phyloP scores from a whole-genome alignment of 2,888 invertebrate genomes.

The Eupithecia centaureata region DNA sequence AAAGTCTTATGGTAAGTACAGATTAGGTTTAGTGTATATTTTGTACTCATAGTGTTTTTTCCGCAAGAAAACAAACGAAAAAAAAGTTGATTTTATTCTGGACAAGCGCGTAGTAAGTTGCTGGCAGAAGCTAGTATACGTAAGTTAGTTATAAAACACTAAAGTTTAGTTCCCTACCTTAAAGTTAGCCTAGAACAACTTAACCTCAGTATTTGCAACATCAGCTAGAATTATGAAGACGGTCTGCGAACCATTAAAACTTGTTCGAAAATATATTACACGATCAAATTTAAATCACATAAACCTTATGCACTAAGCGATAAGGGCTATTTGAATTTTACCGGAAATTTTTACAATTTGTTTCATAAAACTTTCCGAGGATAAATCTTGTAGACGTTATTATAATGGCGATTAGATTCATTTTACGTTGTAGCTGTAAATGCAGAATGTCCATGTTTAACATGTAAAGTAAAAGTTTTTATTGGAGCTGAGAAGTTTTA shows the following conservation, averaged over 20 bases:
- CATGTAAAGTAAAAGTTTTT: conserved; percentile 12
- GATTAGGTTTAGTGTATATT: too few species aligned
- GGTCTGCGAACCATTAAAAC: conserved; percentile 61
- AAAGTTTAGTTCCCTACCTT: neutral
- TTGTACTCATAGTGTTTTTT: too few species aligned
- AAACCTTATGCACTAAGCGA: conserved; percentile 8
- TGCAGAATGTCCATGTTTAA: conserved; percentile 5
- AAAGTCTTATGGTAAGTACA: too few species aligned
- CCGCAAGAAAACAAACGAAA: too few species aligned
- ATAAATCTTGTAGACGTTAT: neutral
- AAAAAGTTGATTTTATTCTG: neutral
- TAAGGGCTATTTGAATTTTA: conserved; percentile 17
- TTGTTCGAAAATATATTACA: conserved; percentile 64
- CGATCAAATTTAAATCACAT: conserved; percentile 42
- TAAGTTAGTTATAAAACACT: neutral
- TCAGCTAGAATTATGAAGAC: conserved; percentile 58
- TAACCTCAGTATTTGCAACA: conserved; percentile 35
- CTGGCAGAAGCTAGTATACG: neutral
- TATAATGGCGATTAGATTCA: neutral
- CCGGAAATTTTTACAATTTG: neutral
- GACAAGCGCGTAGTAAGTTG: neutral
- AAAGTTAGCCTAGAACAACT: conserved; percentile 37
- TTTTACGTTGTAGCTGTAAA: neutral
- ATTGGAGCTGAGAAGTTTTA: conserved; percentile 8
- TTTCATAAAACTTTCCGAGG: neutral